A percentile compares a stretch with the other conserved stretches of the same genome.
phyloP scores from a whole-genome alignment of 2,113 vertebrate species.

The Gallinago paraguaiae region DNA sequence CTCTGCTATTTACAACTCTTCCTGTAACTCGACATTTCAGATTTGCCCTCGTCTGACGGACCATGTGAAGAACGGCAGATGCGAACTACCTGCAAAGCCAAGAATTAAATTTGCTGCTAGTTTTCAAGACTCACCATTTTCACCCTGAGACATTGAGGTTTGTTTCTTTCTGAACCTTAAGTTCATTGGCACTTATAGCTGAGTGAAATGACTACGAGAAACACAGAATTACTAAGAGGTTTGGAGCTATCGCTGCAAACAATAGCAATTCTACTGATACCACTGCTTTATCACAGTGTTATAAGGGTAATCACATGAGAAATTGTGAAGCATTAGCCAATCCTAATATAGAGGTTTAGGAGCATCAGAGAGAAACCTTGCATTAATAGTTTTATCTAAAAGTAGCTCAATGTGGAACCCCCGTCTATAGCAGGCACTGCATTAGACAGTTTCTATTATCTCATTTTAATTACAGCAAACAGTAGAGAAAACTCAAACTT shows the following conservation, averaged over 20 bases:
- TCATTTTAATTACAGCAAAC: constrained; percentile 53
- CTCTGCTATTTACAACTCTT: neutral
- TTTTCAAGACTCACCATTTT: neutral
- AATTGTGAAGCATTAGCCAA: neutral
- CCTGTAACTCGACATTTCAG: neutral
- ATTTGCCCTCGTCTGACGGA: neutral
- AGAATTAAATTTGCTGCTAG: neutral
- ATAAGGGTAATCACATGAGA: neutral
- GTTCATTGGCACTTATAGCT: rapidly evolving
- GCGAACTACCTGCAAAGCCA: neutral
- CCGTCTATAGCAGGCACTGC: neutral
- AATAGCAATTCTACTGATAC: neutral
- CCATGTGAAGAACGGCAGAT: neutral
- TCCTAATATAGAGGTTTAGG: neutral
- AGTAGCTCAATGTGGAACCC: neutral
- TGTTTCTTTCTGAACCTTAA: neutral
- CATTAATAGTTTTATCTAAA: constrained; percentile 3
- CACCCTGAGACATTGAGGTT: neutral
- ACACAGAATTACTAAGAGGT: neutral
- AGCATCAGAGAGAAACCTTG: neutral
- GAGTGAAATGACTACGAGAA: neutral
- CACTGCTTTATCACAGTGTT: neutral
- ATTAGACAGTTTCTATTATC: constrained; percentile 9
- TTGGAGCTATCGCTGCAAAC: neutral
- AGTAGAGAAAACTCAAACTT: constrained; percentile 13